Conservation (phyloP, 2,888 invertebrate species). For the Eupithecia vulgata region DNA sequence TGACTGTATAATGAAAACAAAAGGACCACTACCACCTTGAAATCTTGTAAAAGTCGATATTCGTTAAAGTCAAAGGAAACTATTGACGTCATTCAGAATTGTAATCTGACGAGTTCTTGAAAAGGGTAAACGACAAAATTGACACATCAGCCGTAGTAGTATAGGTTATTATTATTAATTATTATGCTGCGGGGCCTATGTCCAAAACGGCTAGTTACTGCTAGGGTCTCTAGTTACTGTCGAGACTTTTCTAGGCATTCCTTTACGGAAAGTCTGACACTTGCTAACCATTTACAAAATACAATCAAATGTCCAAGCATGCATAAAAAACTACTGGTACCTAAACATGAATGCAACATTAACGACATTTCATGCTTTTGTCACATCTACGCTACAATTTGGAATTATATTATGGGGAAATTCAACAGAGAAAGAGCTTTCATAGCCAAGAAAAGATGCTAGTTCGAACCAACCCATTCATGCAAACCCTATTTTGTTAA, state of each 20-base stretch:
- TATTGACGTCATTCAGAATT: conserved; percentile 16
- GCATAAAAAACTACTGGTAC: neutral
- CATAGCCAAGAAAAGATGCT: too few relatives aligned
- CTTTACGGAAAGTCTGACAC: neutral
- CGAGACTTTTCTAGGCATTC: neutral
- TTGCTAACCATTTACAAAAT: neutral
- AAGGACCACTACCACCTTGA: neutral
- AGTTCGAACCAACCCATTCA: too few relatives aligned
- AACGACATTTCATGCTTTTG: too few relatives aligned
- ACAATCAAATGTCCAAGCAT: neutral
- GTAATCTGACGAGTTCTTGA: conserved; percentile 10
- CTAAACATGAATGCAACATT: too few relatives aligned
- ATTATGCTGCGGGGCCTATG: neutral
- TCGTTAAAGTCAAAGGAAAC: neutral
- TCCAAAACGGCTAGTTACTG: neutral
- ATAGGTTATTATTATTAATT: too few relatives aligned
- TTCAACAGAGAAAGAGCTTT: too few relatives aligned
- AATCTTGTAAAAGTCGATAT: conserved; percentile 9
- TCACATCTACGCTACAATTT: too few relatives aligned
- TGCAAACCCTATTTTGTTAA: too few relatives aligned
- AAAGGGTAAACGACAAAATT: conserved; percentile 7
- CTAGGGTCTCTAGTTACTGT: neutral
- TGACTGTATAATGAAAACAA: neutral
- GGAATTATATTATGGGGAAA: too few relatives aligned
- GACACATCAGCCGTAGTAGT: conserved; percentile 4